Conservation (phyloP, 1,140 invertebrate species). For the Mizuhopecten yessoensis region DNA sequence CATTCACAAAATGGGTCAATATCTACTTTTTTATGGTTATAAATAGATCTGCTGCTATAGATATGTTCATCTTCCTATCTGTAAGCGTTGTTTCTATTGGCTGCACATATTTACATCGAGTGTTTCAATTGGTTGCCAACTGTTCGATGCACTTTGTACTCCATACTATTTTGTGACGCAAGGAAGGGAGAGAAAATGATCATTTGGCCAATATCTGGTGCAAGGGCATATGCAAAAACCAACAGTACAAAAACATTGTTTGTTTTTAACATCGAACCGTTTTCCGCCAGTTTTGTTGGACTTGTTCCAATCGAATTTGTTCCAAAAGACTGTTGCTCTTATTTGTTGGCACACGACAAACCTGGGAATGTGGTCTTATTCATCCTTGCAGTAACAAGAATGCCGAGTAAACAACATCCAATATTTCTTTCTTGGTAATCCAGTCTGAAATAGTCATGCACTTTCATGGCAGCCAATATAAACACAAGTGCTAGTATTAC, state of each 20-base stretch:
- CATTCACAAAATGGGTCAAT: slow-evolving; percentile 1
- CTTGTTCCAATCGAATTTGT: background rate
- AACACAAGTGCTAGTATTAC: too few relatives aligned
- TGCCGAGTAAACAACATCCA: background rate
- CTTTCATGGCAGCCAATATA: too few relatives aligned
- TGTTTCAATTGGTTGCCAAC: background rate
- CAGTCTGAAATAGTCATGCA: too few relatives aligned
- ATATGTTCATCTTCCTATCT: background rate
- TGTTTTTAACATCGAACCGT: slow-evolving; percentile 1
- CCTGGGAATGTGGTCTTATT: background rate
- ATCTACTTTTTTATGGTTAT: slow-evolving; percentile 2
- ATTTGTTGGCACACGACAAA: background rate
- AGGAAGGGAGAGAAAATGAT: background rate
- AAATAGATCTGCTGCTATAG: slow-evolving; percentile 14
- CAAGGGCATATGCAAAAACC: background rate
- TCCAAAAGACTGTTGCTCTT: background rate
- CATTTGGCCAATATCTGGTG: background rate
- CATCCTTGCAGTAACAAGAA: background rate
- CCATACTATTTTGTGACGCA: background rate
- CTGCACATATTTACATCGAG: background rate
- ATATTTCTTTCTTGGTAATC: too few relatives aligned
- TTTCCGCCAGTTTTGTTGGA: background rate
- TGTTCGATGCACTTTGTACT: slow-evolving; percentile 12
- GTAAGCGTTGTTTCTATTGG: background rate
- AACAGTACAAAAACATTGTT: background rate